Conservation (phyloP, 2,113 vertebrate species). For the Tetrao urogallus region DNA sequence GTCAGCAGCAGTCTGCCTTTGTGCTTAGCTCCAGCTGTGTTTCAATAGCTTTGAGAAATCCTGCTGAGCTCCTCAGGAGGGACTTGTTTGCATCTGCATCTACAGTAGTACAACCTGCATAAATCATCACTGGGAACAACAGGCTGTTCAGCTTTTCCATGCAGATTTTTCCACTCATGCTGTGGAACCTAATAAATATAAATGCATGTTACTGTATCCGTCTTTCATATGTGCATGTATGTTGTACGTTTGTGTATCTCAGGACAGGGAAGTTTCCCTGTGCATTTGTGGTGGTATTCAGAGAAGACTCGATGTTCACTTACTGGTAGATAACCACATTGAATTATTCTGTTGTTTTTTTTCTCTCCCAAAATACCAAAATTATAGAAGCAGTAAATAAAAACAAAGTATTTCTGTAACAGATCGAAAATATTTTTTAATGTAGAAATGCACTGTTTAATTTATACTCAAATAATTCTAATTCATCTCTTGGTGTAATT, state of each 20-base stretch:
- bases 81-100: background rate
- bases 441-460: background rate
- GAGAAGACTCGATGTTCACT: background rate
- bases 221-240: background rate
- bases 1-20: slow-evolving; percentile 22
- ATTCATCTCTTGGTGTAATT: background rate
- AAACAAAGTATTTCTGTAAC: background rate
- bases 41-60: slow-evolving; percentile 26
- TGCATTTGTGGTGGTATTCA: background rate
- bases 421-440: background rate
- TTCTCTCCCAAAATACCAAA: background rate
- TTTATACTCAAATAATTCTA: background rate
- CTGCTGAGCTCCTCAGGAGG: slow-evolving; percentile 15
- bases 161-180: background rate
- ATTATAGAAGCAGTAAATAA: background rate
- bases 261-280: background rate
- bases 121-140: background rate
- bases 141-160: background rate
- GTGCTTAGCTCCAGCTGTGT: slow-evolving; percentile 26
- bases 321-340: background rate
- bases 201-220: background rate
- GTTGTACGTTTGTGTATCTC: background rate
- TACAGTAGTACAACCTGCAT: background rate
- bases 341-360: background rate
- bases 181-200: background rate